Evolutionary conservation across 1,140 invertebrate species (phyloP), one percentile per base, ranked within the genome.

Genomic region (Pachypeltis micranthus): DNA sequence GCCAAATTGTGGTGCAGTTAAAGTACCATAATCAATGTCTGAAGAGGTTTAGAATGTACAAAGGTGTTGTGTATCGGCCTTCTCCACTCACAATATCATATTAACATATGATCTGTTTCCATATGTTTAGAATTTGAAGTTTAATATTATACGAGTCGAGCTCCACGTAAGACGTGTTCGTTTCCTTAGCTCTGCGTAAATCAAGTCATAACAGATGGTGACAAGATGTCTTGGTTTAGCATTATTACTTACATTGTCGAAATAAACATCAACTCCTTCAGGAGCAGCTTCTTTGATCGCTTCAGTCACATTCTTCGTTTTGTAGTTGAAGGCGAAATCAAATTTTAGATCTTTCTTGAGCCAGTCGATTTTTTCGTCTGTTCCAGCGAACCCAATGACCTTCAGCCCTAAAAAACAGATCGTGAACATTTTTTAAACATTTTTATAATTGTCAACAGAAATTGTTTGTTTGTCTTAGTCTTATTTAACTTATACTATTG

Each of bases 251-350:
- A 79, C 79, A 69, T 80, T 80, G 65, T 81, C 79, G 69, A 80
- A 80, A 67, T 79, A 80, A 65, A 74, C 75, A 59, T 81, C 76
- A 23, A 81, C 73, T 19, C 78, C 79, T 12, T 79, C 67, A 1
- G 79, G 78, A 19, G 78, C 79, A 28, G 70, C 71, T 63, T 76
- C 66, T 34, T 73, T 73, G 19, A 88, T 72, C 44, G 74, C 77
- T 31, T 73, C 58, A 4, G 70, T 70, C 24, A 86, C 58, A 61
- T 84, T 70, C 4, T 72, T 73, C 0, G 72, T 82, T 73, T 87
- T 88, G 70, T 88, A 88, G 73, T 88, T 88, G 61, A 81, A 83
- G 1, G 79, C 84, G 65, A 74, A 67, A 71, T 88, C 83, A 70
- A 88, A 86, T 16, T 80, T 80, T 0, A 86, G 68, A 39, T 85